phyloP scores from a whole-genome alignment of 2,797 vertebrate genomes.

The Micropoecilia bifurca region DNA sequence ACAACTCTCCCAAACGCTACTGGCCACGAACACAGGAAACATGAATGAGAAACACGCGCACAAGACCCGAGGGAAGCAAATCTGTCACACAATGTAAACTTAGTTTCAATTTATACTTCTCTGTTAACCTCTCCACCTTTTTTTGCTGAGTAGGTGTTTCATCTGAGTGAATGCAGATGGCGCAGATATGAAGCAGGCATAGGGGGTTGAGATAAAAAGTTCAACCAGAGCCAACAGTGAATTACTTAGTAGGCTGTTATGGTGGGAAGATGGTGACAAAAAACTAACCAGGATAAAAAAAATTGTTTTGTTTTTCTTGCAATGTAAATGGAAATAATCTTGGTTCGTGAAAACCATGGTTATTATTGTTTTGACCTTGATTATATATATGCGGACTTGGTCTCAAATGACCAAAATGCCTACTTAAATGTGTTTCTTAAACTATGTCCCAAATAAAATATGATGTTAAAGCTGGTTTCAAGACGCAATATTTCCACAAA shows the following conservation, averaged over 20 bases:
- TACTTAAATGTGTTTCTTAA: background rate
- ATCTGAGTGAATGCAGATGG: constrained; percentile 26
- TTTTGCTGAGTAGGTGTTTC: constrained; percentile 33
- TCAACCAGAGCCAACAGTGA: constrained; percentile 7
- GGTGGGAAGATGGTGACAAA: background rate
- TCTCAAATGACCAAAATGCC: background rate
- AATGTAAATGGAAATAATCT: background rate
- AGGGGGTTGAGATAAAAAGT: constrained; percentile 19
- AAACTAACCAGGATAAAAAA: background rate
- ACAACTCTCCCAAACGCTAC: constrained; percentile 32
- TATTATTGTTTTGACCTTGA: background rate
- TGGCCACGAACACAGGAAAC: constrained; percentile 34
- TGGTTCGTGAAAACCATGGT: background rate
- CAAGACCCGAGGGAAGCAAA: constrained; percentile 39
- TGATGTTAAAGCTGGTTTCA: background rate
- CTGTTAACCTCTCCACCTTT: constrained; percentile 31
- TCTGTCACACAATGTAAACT: constrained; percentile 17
- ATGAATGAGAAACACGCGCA: constrained; percentile 15
- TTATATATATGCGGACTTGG: background rate
- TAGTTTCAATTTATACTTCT: constrained; percentile 36
- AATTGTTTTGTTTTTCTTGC: background rate
- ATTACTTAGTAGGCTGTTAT: background rate
- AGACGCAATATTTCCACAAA: background rate
- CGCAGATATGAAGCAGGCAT: constrained; percentile 32
- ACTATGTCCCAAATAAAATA: background rate